Evolutionary conservation across 1,140 invertebrate species (phyloP).

Genomic region (Pogonus chalceus): DNA sequence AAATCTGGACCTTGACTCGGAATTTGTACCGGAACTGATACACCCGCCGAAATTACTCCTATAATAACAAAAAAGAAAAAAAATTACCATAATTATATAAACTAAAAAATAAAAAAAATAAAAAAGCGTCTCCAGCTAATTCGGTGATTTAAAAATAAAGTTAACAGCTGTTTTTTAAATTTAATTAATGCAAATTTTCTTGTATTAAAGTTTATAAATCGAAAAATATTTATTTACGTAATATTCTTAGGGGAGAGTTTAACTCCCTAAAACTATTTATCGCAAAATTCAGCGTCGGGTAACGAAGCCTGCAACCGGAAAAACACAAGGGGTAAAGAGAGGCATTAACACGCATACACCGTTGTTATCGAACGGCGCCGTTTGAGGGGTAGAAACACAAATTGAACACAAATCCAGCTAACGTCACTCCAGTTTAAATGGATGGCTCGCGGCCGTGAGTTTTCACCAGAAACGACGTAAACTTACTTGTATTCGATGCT

Average conservation of each 20-base stretch:
- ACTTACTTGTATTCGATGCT: neutral
- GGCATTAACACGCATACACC: neutral
- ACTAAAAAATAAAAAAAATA: too few species aligned
- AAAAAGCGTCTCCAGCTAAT: too few species aligned
- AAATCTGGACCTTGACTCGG: conserved; percentile 81
- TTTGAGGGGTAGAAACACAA: neutral
- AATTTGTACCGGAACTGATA: conserved; percentile 94
- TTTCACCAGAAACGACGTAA: neutral
- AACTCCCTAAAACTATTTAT: conserved; percentile 2
- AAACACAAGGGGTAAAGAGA: neutral
- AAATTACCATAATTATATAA: too few species aligned
- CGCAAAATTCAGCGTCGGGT: neutral
- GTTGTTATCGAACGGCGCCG: neutral
- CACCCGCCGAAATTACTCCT: conserved; percentile 96
- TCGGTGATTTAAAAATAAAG: too few species aligned
- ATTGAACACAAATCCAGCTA: conserved; percentile 6
- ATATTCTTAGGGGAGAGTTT: too few species aligned
- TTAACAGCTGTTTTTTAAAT: too few species aligned
- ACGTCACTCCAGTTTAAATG: conserved; percentile 1
- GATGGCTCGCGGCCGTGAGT: neutral
- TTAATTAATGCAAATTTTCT: neutral
- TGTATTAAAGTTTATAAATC: neutral
- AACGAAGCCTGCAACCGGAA: neutral
- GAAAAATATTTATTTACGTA: too few species aligned
- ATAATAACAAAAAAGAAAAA: conserved; percentile 26